A percentile compares a stretch with the other conserved stretches of the same genome.
phyloP scores from a whole-genome alignment of 2,797 vertebrate species.

The Presbytis comata region DNA sequence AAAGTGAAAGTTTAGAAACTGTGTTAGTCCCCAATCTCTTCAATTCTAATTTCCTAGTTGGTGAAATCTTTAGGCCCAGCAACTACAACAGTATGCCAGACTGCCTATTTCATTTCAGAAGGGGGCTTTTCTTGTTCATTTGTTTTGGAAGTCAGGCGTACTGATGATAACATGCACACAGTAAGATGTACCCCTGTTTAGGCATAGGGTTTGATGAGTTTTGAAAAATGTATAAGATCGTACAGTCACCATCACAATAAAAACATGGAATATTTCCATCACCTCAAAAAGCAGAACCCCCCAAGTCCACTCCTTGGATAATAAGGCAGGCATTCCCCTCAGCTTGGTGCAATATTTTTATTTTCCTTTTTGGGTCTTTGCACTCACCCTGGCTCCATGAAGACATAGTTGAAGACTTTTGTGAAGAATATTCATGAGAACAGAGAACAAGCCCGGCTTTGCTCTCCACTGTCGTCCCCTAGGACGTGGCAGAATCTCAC shows the following conservation, averaged over 20 bases:
- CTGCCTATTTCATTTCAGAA: background rate
- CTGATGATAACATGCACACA: background rate
- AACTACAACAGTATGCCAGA: background rate
- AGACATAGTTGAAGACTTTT: fast-evolving
- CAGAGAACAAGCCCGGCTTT: background rate
- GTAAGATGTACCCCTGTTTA: background rate
- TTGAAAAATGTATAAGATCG: background rate
- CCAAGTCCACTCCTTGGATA: background rate
- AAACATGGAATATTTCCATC: background rate
- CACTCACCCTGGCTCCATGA: background rate
- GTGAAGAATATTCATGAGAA: background rate
- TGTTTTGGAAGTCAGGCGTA: background rate
- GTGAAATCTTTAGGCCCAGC: background rate
- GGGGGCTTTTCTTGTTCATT: background rate
- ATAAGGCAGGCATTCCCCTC: background rate
- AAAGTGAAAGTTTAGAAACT: background rate
- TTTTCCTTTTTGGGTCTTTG: background rate
- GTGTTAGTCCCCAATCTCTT: background rate
- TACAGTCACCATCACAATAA: background rate
- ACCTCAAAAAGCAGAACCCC: background rate
- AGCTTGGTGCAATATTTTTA: background rate
- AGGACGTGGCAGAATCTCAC: background rate
- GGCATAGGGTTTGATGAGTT: background rate
- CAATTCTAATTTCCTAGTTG: background rate
- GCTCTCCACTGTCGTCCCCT: background rate